These are phyloP conservation scores for Camelus bactrianus DNA, from an alignment of 2,113 vertebrate species.

Conservation along the genomic window DNA sequence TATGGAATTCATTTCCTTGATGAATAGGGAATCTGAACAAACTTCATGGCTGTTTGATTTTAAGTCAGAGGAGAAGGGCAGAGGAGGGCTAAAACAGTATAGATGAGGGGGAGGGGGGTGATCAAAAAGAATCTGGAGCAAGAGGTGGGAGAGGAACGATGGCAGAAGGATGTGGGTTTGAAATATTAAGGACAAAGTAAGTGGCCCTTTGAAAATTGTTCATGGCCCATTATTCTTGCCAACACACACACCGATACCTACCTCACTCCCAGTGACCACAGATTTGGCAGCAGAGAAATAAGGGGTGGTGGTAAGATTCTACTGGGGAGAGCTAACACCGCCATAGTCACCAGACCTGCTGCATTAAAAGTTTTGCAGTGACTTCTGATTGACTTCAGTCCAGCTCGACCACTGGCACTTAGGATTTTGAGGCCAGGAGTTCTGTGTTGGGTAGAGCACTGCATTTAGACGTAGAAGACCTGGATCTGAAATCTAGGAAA, in stretches of 20 bases:
- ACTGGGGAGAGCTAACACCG: not conserved
- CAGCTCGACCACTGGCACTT: not conserved
- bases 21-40: constrained; percentile 87
- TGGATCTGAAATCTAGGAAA: not conserved
- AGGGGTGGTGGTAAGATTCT: not conserved
- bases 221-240: constrained; percentile 63
- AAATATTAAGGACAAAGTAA: constrained; percentile 73
- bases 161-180: constrained; percentile 62
- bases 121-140: constrained; percentile 45
- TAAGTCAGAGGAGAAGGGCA: constrained; percentile 77
- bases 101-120: not conserved
- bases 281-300: not conserved
- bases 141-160: not conserved
- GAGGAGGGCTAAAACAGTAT: constrained; percentile 61
- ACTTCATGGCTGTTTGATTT: constrained; percentile 85
- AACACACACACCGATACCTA: accelerated
- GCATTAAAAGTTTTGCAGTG: not conserved
- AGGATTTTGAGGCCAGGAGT: not conserved
- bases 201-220: constrained; percentile 73
- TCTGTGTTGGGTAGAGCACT: not conserved
- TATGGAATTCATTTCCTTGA: constrained; percentile 90
- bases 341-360: not conserved
- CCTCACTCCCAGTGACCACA: not conserved
- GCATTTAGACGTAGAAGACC: not conserved
- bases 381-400: not conserved